Conservation (phyloP, 1,140 invertebrate genomes). For the Danaus melanippus region DNA sequence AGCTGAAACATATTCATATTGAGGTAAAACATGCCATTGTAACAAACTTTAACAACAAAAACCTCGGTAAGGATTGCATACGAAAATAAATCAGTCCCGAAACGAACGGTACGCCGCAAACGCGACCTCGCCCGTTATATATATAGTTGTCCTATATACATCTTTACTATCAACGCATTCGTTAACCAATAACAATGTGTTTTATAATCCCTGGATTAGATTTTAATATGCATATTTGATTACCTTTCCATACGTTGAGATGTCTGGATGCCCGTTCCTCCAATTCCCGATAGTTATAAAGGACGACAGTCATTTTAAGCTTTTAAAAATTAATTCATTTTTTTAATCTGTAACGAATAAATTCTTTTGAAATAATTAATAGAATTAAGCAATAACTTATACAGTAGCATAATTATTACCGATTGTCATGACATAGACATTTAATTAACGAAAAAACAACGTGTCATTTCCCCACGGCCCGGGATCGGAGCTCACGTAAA, state of each 20-base stretch:
- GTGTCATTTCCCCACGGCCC: constrained; percentile 7
- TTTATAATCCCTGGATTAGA: neutral
- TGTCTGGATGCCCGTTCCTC: constrained; percentile 47
- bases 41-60: constrained; percentile 6
- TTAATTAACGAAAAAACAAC: constrained; percentile 15
- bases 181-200: constrained; percentile 2
- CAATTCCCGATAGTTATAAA: constrained; percentile 48
- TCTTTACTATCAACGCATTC: neutral
- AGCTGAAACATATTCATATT: constrained; percentile 33
- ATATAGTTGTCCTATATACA: constrained; percentile 17
- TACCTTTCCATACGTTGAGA: constrained; percentile 58
- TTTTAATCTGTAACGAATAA: constrained; percentile 31
- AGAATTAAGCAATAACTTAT: too few species aligned
- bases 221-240: neutral
- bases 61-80: too few species aligned
- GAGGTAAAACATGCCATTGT: neutral
- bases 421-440: constrained; percentile 13
- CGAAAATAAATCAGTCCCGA: too few species aligned
- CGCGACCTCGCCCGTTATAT: constrained; percentile 15
- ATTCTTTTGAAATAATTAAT: constrained; percentile 9
- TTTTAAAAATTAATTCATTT: constrained; percentile 24
- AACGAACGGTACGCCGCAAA: too few species aligned
- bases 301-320: constrained; percentile 49
- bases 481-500: neutral
- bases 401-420: too few species aligned